Evolutionary conservation across 2,797 vertebrate genomes (phyloP), one percentile per base, ranked within the genome.

Genomic region (Gila robusta): DNA sequence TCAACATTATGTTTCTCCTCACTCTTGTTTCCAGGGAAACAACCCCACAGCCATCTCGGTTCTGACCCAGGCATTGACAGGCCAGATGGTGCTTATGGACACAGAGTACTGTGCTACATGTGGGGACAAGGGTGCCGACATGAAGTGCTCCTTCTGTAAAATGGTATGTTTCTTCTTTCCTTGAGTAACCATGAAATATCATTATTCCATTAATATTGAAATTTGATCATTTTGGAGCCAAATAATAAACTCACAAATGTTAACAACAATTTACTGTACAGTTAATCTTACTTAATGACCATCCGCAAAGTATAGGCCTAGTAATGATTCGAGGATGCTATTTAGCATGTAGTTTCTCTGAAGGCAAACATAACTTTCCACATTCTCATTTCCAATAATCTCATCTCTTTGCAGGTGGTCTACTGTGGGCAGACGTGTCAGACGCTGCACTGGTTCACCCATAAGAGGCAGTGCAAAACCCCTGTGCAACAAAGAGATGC

Each of bases 401-500:
- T 49, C 11, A 67, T 54, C 6, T 67, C 9, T 44, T 41, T 90
- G 88, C 89, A 99, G 98, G 97, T 98, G 89, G 96, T 98, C 83
- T 99, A 99, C 89, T 99, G 98, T 28, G 94, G 94, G 86, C 97
- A 96, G 72, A 91, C 91, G 62, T 99, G 98, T 89, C 97, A 99
- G 92, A 99, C 97, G 91, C 93, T 96, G 86, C 98, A 99, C 91
- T 99, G 98, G 98, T 99, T 99, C 92, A 95, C 97, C 28, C 98
- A 99, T 93, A 99, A 98, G 92, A 98, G 98, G 88, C 94, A 97
- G 44, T 99, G 98, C 90, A 97, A 96, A 93, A 93, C 81, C n/a
- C 92, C 97, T 67, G 96, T 96, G 87, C 95, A 96, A 83, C 92
- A 96, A 86, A 94, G 96, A 69, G 96, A 97, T 88, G 94, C 95